Evolutionary conservation across 2,888 invertebrate genomes (phyloP).

Genomic region (Erannis defoliaria): DNA sequence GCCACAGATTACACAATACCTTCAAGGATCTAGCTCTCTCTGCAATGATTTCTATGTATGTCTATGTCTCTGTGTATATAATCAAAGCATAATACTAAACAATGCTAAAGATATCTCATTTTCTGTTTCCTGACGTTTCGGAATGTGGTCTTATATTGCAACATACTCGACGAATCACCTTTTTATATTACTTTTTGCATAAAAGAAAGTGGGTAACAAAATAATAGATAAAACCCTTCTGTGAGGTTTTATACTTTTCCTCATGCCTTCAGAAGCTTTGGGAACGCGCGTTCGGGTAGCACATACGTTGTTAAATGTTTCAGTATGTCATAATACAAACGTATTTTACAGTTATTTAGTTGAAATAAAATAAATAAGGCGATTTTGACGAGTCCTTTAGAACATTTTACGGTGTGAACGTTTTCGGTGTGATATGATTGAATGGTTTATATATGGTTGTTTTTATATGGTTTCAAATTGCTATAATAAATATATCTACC

Average conservation of each 20-base stretch:
- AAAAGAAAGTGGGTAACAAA: constrained; percentile 34
- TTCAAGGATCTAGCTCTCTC: too few relatives aligned
- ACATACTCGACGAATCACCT: constrained; percentile 23
- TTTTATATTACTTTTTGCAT: constrained; percentile 31
- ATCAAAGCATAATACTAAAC: too few relatives aligned
- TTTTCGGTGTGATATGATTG: constrained; percentile 3
- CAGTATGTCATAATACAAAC: constrained; percentile 24
- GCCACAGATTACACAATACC: too few relatives aligned
- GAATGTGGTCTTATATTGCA: constrained; percentile 15
- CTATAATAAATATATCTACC: too few relatives aligned
- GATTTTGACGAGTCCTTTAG: constrained; percentile 11
- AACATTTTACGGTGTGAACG: constrained; percentile 4
- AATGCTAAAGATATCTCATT: constrained; percentile 20
- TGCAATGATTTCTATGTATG: too few relatives aligned
- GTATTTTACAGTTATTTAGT: constrained; percentile 25
- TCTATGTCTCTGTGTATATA: too few relatives aligned
- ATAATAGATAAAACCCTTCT: constrained; percentile 32
- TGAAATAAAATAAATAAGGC: constrained; percentile 20
- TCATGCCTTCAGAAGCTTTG: constrained; percentile 22
- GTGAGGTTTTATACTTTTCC: constrained; percentile 29
- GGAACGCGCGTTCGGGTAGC: constrained; percentile 19
- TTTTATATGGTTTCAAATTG: too few relatives aligned
- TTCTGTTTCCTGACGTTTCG: constrained; percentile 20
- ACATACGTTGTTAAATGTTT: constrained; percentile 28
- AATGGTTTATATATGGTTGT: background rate